These are phyloP conservation scores for Dilophus febrilis DNA, from an alignment of 2,888 invertebrate species.

Conservation along the genomic window DNA sequence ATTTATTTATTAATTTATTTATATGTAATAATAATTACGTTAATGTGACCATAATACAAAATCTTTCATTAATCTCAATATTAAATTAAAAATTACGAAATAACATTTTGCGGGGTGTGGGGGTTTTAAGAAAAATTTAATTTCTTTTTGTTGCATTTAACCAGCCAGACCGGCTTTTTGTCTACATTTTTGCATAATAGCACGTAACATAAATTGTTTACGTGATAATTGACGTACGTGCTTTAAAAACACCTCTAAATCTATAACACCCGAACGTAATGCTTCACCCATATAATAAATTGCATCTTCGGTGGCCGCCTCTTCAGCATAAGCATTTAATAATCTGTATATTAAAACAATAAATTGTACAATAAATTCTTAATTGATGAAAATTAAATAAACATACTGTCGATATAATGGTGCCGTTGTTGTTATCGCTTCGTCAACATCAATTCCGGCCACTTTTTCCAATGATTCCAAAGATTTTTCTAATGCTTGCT, in stretches of 20 bases:
- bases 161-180: constrained; percentile 78
- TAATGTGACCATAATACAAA: too few relatives aligned
- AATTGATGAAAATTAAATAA: too few relatives aligned
- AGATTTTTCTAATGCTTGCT: constrained; percentile 67
- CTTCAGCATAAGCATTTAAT: constrained; percentile 87
- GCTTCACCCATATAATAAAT: constrained; percentile 97
- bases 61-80: too few relatives aligned
- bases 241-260: constrained; percentile 90
- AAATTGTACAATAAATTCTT: constrained; percentile 1
- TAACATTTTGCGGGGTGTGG: too few relatives aligned
- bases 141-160: too few relatives aligned
- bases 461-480: constrained; percentile 59
- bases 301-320: constrained; percentile 95
- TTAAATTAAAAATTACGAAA: too few relatives aligned
- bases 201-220: constrained; percentile 88
- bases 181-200: constrained; percentile 91
- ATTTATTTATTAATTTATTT: too few relatives aligned
- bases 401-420: constrained; percentile 86
- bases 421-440: constrained; percentile 90
- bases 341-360: constrained; percentile 38
- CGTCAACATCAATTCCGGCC: constrained; percentile 80
- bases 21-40: too few relatives aligned
- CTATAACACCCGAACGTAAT: constrained; percentile 77
- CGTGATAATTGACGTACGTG: constrained; percentile 89
- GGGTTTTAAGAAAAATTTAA: too few relatives aligned